phyloP scores from a whole-genome alignment of 2,113 vertebrate genomes.

The Caretta caretta region DNA sequence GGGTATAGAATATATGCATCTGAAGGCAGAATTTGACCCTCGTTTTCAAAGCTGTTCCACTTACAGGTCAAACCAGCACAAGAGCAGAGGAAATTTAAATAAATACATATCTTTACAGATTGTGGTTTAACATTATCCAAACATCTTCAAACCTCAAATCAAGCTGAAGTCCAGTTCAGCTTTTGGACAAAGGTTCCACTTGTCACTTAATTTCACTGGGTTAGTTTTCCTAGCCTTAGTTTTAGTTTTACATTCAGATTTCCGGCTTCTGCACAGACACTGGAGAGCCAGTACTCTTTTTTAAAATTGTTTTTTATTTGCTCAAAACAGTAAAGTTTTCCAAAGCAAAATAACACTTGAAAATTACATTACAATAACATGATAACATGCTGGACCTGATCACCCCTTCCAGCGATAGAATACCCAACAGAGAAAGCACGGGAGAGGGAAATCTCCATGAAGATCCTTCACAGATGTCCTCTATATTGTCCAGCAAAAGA shows the following conservation, averaged over 20 bases:
- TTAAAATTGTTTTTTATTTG: background rate
- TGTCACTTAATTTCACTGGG: background rate
- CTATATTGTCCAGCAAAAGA: background rate
- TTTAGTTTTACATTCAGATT: background rate
- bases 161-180: background rate
- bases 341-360: conserved; percentile 15
- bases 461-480: background rate
- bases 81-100: conserved; percentile 29
- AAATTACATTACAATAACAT: background rate
- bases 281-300: background rate
- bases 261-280: background rate
- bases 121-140: background rate
- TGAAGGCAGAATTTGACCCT: conserved; percentile 21
- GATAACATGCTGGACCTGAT: background rate
- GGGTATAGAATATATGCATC: background rate
- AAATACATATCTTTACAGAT: background rate
- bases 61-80: background rate
- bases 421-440: background rate
- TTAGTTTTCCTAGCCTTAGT: background rate
- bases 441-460: conserved; percentile 16
- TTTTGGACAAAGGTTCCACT: background rate
- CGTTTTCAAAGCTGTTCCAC: background rate
- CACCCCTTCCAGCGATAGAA: background rate
- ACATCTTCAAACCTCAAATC: background rate
- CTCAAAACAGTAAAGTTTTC: background rate